Conservation (phyloP, 2,888 invertebrate genomes). For the Orthonychiurus folsomi region DNA sequence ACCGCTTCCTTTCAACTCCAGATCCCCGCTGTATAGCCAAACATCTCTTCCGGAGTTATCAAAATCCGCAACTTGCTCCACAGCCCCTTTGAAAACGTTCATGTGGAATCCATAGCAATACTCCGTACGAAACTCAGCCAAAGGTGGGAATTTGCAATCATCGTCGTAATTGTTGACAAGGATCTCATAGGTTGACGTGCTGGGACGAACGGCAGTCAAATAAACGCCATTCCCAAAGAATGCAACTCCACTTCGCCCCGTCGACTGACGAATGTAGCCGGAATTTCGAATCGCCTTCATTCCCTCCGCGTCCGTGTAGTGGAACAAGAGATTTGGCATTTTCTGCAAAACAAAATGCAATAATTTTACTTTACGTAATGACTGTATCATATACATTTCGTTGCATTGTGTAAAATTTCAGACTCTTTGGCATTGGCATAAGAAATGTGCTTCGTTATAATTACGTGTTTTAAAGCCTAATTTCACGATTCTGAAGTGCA, state of each 20-base stretch:
- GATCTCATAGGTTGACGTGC: background rate
- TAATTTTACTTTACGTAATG: no score
- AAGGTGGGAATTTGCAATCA: background rate
- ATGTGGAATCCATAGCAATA: background rate
- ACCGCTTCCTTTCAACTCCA: background rate
- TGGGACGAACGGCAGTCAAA: background rate
- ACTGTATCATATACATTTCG: no score
- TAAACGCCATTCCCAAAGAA: background rate
- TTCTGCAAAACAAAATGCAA: no score
- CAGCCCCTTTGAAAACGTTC: background rate
- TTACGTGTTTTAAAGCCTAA: no score
- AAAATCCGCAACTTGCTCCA: background rate
- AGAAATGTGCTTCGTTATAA: no score
- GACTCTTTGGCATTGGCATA: no score
- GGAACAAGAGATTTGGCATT: background rate
- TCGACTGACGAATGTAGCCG: background rate
- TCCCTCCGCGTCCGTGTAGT: background rate
- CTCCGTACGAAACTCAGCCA: background rate
- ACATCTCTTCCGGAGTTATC: background rate
- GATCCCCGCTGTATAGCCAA: background rate
- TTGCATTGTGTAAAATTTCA: no score
- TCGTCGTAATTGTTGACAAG: background rate
- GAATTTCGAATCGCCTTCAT: background rate
- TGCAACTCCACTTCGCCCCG: background rate
- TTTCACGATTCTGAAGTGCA: no score